Evolutionary conservation across 2,113 vertebrate genomes (phyloP).

Genomic region (Elephantulus edwardii): DNA sequence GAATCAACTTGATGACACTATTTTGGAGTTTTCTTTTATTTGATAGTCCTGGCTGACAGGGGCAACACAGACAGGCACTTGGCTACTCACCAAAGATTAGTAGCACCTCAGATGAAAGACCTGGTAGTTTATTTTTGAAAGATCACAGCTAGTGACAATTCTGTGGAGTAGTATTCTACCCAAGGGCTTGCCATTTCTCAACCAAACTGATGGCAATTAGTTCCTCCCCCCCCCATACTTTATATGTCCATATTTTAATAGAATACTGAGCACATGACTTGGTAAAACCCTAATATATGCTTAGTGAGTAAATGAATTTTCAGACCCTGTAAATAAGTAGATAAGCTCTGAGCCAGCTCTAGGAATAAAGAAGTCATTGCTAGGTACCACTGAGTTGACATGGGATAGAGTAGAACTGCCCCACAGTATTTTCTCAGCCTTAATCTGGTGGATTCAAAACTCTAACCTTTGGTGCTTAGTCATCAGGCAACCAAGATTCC

Average conservation of each 20-base stretch:
- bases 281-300: conserved; percentile 8
- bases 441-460: background rate
- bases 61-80: too few relatives aligned
- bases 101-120: too few relatives aligned
- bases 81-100: too few relatives aligned
- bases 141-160: background rate
- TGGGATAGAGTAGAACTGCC: background rate
- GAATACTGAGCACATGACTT: background rate
- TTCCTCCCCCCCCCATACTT: too few relatives aligned
- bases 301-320: conserved; percentile 30
- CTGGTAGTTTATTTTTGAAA: background rate
- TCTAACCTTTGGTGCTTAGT: background rate
- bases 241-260: background rate
- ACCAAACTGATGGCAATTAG: background rate
- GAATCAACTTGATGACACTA: too few relatives aligned
- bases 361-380: too few relatives aligned
- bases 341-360: background rate
- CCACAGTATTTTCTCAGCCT: background rate
- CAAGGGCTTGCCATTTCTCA: background rate
- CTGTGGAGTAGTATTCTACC: background rate
- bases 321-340: background rate
- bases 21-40: background rate
- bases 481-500: background rate
- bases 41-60: too few relatives aligned
- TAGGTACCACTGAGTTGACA: too few relatives aligned